Percentiles rank a stretch among this genome's conserved stretches.
phyloP scores from a whole-genome alignment of 2,888 invertebrate genomes.

The Cerastoderma edule region DNA sequence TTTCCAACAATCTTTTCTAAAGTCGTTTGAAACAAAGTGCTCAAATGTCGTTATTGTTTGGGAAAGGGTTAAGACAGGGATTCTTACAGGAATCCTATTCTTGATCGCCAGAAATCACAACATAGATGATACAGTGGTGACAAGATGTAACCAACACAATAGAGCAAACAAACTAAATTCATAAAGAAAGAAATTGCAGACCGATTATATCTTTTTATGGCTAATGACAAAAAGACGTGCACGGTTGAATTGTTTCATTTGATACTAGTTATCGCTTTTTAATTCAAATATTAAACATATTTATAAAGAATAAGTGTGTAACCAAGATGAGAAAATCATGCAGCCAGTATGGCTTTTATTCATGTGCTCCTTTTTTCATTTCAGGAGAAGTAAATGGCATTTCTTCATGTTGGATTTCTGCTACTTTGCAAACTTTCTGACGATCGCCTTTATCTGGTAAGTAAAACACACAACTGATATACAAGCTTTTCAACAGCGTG shows the following conservation, averaged over 20 bases:
- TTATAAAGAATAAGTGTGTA: neutral
- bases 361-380: slow-evolving; percentile 7
- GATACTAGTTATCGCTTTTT: no score
- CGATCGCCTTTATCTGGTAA: slow-evolving; percentile 77
- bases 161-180: no score
- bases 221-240: neutral
- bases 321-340: neutral
- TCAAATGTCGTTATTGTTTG: no score
- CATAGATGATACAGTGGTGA: no score
- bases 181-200: neutral
- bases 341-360: neutral
- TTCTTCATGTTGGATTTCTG: slow-evolving; percentile 81
- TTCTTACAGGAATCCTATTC: no score
- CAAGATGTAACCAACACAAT: no score
- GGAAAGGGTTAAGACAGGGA: no score
- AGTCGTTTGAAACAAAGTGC: no score
- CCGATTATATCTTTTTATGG: neutral
- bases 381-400: slow-evolving; percentile 77
- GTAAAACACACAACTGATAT: slow-evolving; percentile 32
- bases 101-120: no score
- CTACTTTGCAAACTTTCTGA: slow-evolving; percentile 75
- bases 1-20: no score
- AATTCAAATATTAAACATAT: neutral
- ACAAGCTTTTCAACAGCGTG: neutral
- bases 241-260: no score